Evolutionary conservation across 2,888 invertebrate species (phyloP), one percentile per base, ranked within the genome.

Genomic region (Melinaea menophilus): DNA sequence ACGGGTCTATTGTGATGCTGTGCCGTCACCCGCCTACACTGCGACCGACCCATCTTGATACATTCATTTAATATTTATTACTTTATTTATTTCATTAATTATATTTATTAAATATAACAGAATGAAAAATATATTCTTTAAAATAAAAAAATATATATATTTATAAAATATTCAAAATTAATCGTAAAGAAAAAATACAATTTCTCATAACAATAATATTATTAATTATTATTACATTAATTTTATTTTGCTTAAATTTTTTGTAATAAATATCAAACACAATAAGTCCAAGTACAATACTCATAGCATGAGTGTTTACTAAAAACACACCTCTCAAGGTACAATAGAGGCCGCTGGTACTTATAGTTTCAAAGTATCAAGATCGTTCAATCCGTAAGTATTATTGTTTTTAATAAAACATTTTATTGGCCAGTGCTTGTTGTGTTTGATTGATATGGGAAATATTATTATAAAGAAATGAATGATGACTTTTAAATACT

Each of bases 381-480:
- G 81, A 79, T 78, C 78, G 73, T 78, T 80, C 76, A 71, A 71
- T 74, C 72, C 71, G 72, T 76, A 75, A 80, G 79, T 82, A 74
- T 79, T 82, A 82, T 86, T 86, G 84, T 87, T 86, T 86, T 79
- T 81, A 79, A 76, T 79, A 78, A 82, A 82, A 81, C 78, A 77
- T 80, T 75, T 78, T 78, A 77, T 78, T 77, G 71, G 71, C 71
- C 75, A 70, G 70, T 71, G 67, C 76, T 75, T 76, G 78, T 76
- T 76, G 78, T 72, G 73, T 77, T 81, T 88, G 88, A 88, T 86
- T 86, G 88, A 88, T 88, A 83, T 88, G 89, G 81, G 88, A 88
- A 84, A 77, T 69, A 69, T 63, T 66, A 61, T 59, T 65, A 47
- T 60, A 57, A 54, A 47, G 63, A 59, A 57, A 69, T 71, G 67